Conservation (phyloP, 2,113 vertebrate genomes). For the Colossoma macropomum region DNA sequence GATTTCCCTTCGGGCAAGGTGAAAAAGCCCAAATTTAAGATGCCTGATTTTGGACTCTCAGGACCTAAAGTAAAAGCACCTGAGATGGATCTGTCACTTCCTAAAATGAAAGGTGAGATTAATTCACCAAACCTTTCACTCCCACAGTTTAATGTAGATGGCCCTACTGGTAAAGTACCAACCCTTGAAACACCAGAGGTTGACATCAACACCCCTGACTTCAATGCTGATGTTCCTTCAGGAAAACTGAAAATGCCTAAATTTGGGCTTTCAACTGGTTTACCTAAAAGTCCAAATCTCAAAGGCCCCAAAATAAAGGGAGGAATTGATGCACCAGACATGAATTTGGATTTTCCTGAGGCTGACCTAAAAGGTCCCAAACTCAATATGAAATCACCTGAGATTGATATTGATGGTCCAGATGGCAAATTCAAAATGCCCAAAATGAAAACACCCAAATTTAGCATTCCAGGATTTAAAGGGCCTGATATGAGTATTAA, state of each 20-base stretch:
- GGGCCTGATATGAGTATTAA: conserved; percentile 50
- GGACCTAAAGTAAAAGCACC: conserved; percentile 36
- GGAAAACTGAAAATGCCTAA: conserved; percentile 48
- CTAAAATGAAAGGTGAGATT: conserved; percentile 34
- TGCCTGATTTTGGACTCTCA: conserved; percentile 64
- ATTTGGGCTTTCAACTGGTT: conserved; percentile 4
- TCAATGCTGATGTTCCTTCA: conserved; percentile 58
- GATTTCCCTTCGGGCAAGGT: conserved; percentile 58
- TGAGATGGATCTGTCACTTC: conserved; percentile 41
- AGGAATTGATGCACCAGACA: conserved; percentile 48
- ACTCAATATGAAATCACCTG: conserved; percentile 57
- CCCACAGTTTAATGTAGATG: conserved; percentile 19
- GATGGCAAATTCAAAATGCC: conserved; percentile 62
- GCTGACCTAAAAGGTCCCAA: conserved; percentile 35
- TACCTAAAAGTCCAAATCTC: conserved; percentile 43
- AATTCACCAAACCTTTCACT: conserved; percentile 39
- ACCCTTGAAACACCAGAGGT: conserved; percentile 51
- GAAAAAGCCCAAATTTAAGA: conserved; percentile 59
- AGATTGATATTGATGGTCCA: conserved; percentile 48
- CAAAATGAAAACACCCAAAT: conserved; percentile 63
- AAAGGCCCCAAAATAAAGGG: conserved; percentile 67
- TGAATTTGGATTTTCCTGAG: not conserved
- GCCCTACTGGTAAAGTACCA: conserved; percentile 48
- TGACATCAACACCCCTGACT: conserved; percentile 53
- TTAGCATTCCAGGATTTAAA: conserved; percentile 47